phyloP scores from a whole-genome alignment of 2,888 invertebrate genomes.

The Uropetala carovei region DNA sequence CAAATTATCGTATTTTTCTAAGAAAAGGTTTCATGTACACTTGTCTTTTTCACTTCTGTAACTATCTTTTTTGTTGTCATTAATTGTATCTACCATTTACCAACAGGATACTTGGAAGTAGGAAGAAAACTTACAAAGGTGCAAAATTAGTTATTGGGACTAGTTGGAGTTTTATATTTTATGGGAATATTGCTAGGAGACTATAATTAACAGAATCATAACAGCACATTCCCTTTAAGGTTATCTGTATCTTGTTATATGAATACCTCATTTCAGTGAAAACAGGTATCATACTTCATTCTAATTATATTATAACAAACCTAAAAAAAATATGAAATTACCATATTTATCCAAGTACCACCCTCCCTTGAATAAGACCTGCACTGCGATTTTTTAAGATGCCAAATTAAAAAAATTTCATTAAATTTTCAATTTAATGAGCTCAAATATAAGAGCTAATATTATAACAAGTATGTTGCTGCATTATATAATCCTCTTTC shows the following conservation, averaged over 20 bases:
- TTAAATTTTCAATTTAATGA: no score
- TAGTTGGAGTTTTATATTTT: not conserved
- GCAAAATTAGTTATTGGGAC: constrained; percentile 23
- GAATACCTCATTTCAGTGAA: not conserved
- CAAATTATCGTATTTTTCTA: no score
- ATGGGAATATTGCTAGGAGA: not conserved
- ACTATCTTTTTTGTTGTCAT: not conserved
- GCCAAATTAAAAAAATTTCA: no score
- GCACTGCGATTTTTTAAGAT: no score
- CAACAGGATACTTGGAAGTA: not conserved
- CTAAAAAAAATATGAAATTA: no score
- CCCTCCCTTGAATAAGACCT: no score
- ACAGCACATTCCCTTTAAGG: not conserved
- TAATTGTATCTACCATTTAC: not conserved
- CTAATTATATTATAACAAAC: not conserved
- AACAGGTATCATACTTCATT: not conserved
- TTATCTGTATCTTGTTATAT: not conserved
- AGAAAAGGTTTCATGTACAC: no score
- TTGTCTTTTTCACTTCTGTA: no score
- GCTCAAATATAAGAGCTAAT: no score
- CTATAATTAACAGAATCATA: not conserved
- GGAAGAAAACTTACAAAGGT: not conserved
- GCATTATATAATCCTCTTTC: no score
- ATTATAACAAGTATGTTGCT: no score
- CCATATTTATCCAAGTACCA: no score